These are phyloP conservation scores for Ditylenchus dipsaci DNA, from an alignment of 1,140 invertebrate species.

Conservation along the genomic window DNA sequence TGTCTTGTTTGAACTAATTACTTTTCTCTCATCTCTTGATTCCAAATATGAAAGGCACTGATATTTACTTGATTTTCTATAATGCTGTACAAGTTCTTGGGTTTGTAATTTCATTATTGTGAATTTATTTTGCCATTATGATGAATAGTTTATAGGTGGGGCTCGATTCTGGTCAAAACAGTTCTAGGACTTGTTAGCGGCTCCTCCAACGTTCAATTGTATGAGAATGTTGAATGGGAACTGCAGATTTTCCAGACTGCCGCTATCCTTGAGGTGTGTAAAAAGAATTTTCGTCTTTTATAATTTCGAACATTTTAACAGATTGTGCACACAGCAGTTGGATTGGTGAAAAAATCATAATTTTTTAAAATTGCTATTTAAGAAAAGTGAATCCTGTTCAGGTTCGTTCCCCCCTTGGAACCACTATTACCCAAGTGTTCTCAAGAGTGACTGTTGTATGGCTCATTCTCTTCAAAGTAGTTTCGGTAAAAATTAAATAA, in stretches of 20 bases:
- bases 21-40: background rate
- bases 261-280: slow-evolving; percentile 78
- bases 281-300: slow-evolving; percentile 9
- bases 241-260: slow-evolving; percentile 83
- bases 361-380: too few species aligned
- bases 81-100: slow-evolving; percentile 53
- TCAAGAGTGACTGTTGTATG: slow-evolving; percentile 82
- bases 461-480: slow-evolving; percentile 69
- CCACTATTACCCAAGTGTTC: slow-evolving; percentile 80
- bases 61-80: slow-evolving; percentile 49
- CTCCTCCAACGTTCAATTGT: slow-evolving; percentile 35
- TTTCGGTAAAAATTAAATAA: slow-evolving; percentile 47
- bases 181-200: slow-evolving; percentile 38
- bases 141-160: slow-evolving; percentile 46
- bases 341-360: slow-evolving; percentile 69
- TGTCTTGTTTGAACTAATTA: background rate
- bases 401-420: slow-evolving; percentile 69
- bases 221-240: slow-evolving; percentile 52
- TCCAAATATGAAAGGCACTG: slow-evolving; percentile 37
- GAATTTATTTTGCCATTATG: too few species aligned
- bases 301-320: slow-evolving; percentile 56
- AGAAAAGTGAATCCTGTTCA: too few species aligned
- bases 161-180: slow-evolving; percentile 50
- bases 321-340: slow-evolving; percentile 74
- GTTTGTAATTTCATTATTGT: slow-evolving; percentile 30